These are phyloP conservation scores for Tortricodes alternella DNA, from an alignment of 2,888 invertebrate genomes.

Conservation along the genomic window DNA sequence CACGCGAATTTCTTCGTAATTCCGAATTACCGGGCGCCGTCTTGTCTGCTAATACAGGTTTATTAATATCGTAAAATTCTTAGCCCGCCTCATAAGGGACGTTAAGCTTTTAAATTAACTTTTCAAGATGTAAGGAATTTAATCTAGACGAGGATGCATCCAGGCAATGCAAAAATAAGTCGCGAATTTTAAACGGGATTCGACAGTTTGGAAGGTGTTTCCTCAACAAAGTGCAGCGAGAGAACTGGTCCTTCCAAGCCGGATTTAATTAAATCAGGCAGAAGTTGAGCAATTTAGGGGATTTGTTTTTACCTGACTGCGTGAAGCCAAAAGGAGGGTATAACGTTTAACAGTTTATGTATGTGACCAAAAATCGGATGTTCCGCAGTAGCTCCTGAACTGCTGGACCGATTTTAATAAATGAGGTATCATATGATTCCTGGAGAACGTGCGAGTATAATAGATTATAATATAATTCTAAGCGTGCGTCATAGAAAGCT, in stretches of 20 bases:
- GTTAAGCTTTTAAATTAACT: slow-evolving; percentile 47
- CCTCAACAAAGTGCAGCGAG: neutral
- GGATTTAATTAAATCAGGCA: neutral
- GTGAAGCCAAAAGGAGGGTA: too few species aligned
- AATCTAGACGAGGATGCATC: slow-evolving; percentile 36
- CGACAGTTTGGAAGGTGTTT: neutral
- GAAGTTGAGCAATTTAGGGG: neutral
- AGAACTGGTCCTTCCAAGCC: neutral
- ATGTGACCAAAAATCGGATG: too few species aligned
- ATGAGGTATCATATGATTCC: too few species aligned
- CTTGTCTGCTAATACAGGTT: slow-evolving; percentile 55
- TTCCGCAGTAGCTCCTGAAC: too few species aligned
- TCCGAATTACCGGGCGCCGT: slow-evolving; percentile 49
- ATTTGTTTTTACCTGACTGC: neutral
- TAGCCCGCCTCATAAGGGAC: slow-evolving; percentile 44
- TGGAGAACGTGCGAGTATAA: too few species aligned
- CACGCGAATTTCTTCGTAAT: slow-evolving; percentile 37
- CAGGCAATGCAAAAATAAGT: slow-evolving; percentile 10
- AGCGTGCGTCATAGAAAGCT: too few species aligned
- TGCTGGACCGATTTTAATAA: too few species aligned
- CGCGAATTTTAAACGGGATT: too few species aligned
- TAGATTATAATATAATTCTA: too few species aligned
- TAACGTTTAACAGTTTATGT: too few species aligned
- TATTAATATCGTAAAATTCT: slow-evolving; percentile 59
- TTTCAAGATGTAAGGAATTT: slow-evolving; percentile 36